Percentiles rank a stretch among this genome's conserved stretches.
Evolutionary conservation across 1,140 invertebrate genomes (phyloP).

Genomic region (Penaeus chinensis): DNA sequence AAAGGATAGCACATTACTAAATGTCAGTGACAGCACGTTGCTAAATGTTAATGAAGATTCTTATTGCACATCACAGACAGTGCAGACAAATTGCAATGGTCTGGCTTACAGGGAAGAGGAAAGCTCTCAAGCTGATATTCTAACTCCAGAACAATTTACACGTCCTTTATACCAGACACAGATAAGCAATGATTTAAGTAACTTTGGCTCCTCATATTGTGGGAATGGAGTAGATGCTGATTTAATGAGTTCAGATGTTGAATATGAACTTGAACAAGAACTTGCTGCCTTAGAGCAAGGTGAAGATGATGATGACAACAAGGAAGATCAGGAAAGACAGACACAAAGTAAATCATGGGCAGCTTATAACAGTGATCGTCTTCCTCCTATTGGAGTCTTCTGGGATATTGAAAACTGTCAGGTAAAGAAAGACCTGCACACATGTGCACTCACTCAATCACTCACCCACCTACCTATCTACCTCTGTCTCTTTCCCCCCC

Average conservation of each 20-base stretch:
- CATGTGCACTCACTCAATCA: too few species aligned
- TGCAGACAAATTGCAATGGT: too few species aligned
- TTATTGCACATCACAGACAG: too few species aligned
- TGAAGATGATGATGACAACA: slow-evolving; percentile 38
- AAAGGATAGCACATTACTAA: too few species aligned
- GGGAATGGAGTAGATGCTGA: slow-evolving; percentile 11
- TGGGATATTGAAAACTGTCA: slow-evolving; percentile 95
- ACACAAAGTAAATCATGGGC: not conserved
- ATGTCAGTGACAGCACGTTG: too few species aligned
- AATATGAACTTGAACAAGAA: slow-evolving; percentile 48
- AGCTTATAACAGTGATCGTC: slow-evolving; percentile 15
- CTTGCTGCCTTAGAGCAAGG: slow-evolving; percentile 19
- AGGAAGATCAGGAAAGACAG: slow-evolving; percentile 34
- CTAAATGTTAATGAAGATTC: too few species aligned
- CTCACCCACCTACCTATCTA: not conserved
- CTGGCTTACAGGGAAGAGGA: too few species aligned
- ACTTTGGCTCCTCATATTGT: not conserved
- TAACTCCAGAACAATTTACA: too few species aligned
- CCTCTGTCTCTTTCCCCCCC: not conserved
- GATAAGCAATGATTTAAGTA: not conserved
- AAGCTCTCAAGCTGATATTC: too few species aligned
- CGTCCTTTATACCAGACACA: too few species aligned
- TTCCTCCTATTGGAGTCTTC: slow-evolving; percentile 83
- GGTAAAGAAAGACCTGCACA: slow-evolving; percentile 66
- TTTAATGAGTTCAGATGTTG: not conserved